These are phyloP conservation scores for Falco cherrug DNA, from an alignment of 2,797 vertebrate genomes.

Conservation along the genomic window DNA sequence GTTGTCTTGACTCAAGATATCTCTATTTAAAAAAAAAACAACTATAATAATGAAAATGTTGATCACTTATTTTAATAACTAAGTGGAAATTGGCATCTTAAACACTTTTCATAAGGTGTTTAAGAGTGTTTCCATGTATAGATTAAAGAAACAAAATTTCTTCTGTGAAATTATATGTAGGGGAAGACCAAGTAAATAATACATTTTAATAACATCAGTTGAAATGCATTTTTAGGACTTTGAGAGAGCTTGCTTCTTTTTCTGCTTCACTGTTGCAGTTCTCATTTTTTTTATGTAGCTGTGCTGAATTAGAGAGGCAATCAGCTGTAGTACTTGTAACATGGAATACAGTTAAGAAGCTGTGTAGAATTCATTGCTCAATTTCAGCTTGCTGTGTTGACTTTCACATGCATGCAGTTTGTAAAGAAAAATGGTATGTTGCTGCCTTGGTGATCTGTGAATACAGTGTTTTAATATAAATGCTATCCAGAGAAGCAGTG, in stretches of 20 bases:
- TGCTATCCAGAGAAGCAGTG: background rate
- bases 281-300: background rate
- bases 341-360: background rate
- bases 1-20: background rate
- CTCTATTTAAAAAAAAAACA: background rate
- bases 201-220: background rate
- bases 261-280: background rate
- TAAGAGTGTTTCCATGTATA: background rate
- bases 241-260: background rate
- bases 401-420: background rate
- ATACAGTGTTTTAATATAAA: background rate
- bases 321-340: background rate
- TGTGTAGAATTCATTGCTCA: background rate
- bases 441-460: background rate
- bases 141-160: background rate
- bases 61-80: background rate
- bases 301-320: background rate
- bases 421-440: background rate
- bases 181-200: background rate
- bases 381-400: background rate
- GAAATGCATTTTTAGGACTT: background rate
- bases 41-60: background rate
- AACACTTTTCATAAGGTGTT: background rate
- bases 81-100: background rate
- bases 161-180: background rate